phyloP scores from a whole-genome alignment of 1,140 invertebrate species.

The Drosophila nigrodunni region DNA sequence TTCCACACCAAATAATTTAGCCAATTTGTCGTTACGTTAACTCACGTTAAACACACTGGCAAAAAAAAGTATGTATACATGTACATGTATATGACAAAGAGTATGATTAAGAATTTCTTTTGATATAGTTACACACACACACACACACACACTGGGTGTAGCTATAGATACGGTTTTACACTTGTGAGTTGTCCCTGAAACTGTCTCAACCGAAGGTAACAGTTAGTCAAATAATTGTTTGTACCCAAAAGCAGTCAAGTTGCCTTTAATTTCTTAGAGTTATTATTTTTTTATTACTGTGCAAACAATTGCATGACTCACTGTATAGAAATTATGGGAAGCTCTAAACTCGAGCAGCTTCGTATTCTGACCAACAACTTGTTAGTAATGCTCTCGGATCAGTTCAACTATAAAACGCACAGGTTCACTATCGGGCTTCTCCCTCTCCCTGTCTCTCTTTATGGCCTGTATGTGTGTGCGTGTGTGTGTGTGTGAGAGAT shows the following conservation, averaged over 20 bases:
- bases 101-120: conserved; percentile 64
- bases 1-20: conserved; percentile 3
- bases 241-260: too few relatives aligned
- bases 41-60: conserved; percentile 69
- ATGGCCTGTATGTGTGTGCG: neutral
- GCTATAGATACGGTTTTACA: conserved; percentile 31
- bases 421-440: conserved; percentile 5
- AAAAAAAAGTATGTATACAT: conserved; percentile 29
- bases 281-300: too few relatives aligned
- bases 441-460: neutral
- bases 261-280: too few relatives aligned
- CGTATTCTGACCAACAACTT: neutral
- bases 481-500: conserved; percentile 39
- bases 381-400: conserved; percentile 18
- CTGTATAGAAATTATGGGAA: neutral
- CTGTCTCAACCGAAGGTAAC: conserved; percentile 17
- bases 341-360: neutral
- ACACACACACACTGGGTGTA: neutral
- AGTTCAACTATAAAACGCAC: conserved; percentile 19
- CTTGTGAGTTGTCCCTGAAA: conserved; percentile 39
- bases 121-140: conserved; percentile 18
- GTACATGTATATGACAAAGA: conserved; percentile 11
- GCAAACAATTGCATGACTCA: too few relatives aligned
- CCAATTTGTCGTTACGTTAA: conserved; percentile 40
- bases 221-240: too few relatives aligned